Evolutionary conservation across 2,797 vertebrate genomes (phyloP), one percentile per base, ranked within the genome.

Genomic region (Lacerta bilineata): DNA sequence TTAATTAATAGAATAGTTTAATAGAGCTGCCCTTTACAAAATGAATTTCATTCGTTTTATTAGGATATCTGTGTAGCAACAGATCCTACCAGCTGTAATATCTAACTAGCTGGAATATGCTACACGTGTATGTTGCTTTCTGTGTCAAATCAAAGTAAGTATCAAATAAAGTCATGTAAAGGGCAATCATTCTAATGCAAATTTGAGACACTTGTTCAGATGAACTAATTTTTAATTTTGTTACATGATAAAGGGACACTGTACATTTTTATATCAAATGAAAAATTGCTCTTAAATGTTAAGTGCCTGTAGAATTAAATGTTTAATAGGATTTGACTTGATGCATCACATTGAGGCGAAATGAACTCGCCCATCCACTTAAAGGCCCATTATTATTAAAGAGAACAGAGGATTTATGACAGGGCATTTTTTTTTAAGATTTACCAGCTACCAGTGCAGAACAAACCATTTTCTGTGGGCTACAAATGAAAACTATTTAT

Each of bases 401-500:
- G 93, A 92, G 59, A 93, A 61, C 17, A 89, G 3, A 87, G 46
- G 91, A 93, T 91, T 93, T 93, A 87, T 91, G 87, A 90, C 83
- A 88, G 43, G 87, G 10, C 17, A 25, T 79, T 91, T 93, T 93
- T 93, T 93, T 84, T n/a, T 2, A 64, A 92, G 61, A 91, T 94
- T 94, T 94, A 91, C 77, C 69, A 89, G 50, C 91, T 93, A 87
- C 25, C 41, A 90, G 83, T 95, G 92, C 91, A 95, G 89, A 96
- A 92, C 85, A 93, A 93, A 91, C 33, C 39, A 85, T 93, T 92
- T 95, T 87, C 41, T 92, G 66, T 90, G 74, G 71, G 5, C 81
- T 95, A 85, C 81, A 93, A 88, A 93, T 93, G 87, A 95, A 96
- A 95, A 90, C 77, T 87, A 92, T 95, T 93, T 95, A 93, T 95